Conservation (phyloP, 2,797 vertebrate genomes). For the Coendou prehensilis region DNA sequence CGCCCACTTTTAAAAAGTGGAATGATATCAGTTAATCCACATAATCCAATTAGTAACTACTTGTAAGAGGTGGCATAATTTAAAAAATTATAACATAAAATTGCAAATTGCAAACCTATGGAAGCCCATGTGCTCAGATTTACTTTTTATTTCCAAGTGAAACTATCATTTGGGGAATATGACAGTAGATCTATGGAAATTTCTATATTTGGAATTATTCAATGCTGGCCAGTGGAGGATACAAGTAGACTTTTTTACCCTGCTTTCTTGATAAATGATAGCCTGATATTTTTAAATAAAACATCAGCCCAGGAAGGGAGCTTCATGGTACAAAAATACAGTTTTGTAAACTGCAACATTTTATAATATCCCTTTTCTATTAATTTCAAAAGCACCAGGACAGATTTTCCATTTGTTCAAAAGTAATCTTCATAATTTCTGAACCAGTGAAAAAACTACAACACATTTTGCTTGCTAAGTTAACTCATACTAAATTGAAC, state of each 20-base stretch:
- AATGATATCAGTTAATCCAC: background rate
- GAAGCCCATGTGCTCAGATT: background rate
- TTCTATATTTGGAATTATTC: background rate
- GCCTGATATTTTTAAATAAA: constrained; percentile 59
- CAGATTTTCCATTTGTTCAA: constrained; percentile 50
- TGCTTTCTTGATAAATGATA: constrained; percentile 13
- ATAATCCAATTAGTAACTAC: background rate
- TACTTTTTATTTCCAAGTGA: background rate
- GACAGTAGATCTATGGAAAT: background rate
- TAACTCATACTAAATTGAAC: constrained; percentile 80
- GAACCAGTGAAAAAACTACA: constrained; percentile 27
- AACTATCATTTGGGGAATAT: background rate
- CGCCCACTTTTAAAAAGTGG: background rate
- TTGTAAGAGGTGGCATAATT: background rate
- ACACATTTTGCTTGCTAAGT: constrained; percentile 1
- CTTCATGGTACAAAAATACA: background rate
- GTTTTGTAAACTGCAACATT: constrained; percentile 25
- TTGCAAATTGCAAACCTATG: background rate
- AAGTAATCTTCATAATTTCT: constrained; percentile 65
- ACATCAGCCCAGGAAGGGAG: background rate
- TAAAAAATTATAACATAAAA: background rate
- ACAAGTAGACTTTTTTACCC: background rate
- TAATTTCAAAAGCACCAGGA: constrained; percentile 50
- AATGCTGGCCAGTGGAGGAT: background rate
- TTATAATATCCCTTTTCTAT: constrained; percentile 62